Percentiles rank a stretch among this genome's conserved stretches.
phyloP scores from a whole-genome alignment of 2,888 invertebrate genomes.

The Endotricha flammealis region DNA sequence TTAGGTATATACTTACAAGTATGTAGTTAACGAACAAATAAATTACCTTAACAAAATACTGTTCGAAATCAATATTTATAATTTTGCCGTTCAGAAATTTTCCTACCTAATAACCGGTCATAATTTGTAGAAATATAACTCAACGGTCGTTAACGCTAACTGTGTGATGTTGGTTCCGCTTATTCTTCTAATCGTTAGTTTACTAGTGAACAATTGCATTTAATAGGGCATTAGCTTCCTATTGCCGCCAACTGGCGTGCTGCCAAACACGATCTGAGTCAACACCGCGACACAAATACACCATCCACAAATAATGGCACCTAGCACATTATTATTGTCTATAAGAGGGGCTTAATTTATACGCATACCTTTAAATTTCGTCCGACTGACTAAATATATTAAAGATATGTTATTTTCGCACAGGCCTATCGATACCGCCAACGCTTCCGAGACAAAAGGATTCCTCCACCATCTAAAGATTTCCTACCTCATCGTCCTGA shows the following conservation, averaged over 20 bases:
- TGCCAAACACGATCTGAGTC: slow-evolving; percentile 51
- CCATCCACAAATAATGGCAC: slow-evolving; percentile 30
- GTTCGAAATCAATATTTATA: too few species aligned
- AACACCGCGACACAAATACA: slow-evolving; percentile 44
- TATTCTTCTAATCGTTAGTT: slow-evolving; percentile 37
- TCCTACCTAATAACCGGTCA: background rate
- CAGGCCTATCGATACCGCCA: slow-evolving; percentile 73
- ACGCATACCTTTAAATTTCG: background rate
- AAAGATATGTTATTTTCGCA: slow-evolving; percentile 53
- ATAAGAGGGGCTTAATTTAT: slow-evolving; percentile 11
- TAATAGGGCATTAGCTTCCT: slow-evolving; percentile 51
- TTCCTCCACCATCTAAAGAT: slow-evolving; percentile 45
- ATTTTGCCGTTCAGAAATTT: background rate
- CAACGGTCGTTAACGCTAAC: slow-evolving; percentile 28
- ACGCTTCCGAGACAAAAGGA: slow-evolving; percentile 60
- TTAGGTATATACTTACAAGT: too few species aligned
- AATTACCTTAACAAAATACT: too few species aligned
- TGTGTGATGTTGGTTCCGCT: slow-evolving; percentile 31
- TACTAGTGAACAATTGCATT: slow-evolving; percentile 49
- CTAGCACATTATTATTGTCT: slow-evolving; percentile 16
- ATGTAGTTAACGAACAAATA: too few species aligned
- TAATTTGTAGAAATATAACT: slow-evolving; percentile 24
- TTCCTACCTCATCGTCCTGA: slow-evolving; percentile 49
- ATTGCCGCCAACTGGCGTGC: slow-evolving; percentile 44
- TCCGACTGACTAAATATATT: slow-evolving; percentile 12